Evolutionary conservation across 2,113 vertebrate genomes (phyloP).

Genomic region (Istiophorus platypterus): DNA sequence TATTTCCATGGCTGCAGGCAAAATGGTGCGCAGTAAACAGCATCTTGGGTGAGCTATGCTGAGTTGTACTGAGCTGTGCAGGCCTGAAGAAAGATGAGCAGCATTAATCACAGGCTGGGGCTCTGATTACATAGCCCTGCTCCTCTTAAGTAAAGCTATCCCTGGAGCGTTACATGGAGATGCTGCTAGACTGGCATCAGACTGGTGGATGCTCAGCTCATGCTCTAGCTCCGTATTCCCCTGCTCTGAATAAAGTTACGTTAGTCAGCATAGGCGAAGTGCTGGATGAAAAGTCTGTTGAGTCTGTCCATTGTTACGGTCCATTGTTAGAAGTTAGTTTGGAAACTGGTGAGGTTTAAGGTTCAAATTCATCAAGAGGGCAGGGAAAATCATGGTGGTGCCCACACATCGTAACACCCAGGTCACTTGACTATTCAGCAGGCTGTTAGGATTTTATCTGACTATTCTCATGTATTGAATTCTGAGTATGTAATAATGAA

Average conservation of each 20-base stretch:
- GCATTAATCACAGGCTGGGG: conserved; percentile 83
- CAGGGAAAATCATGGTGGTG: not conserved
- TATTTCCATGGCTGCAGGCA: conserved; percentile 75
- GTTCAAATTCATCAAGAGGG: not conserved
- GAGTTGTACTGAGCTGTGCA: conserved; percentile 65
- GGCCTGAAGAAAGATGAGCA: conserved; percentile 77
- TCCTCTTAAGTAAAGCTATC: conserved; percentile 82
- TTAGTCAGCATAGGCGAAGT: conserved; percentile 29
- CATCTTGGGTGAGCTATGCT: conserved; percentile 72
- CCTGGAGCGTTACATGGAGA: conserved; percentile 69
- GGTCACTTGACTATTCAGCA: not conserved
- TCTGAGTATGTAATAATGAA: not conserved
- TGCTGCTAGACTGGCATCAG: conserved; percentile 60
- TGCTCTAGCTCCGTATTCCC: conserved; percentile 30
- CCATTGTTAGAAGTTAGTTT: conserved; percentile 1
- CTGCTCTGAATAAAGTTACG: conserved; percentile 21
- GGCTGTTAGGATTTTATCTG: conserved; percentile 7
- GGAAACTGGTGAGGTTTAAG: not conserved
- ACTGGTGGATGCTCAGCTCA: conserved; percentile 58
- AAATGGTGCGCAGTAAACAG: conserved; percentile 73
- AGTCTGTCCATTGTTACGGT: not conserved
- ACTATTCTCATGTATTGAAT: not conserved
- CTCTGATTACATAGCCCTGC: conserved; percentile 79
- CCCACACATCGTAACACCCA: not conserved
- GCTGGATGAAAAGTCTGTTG: conserved; percentile 4